Conservation (phyloP, 2,888 invertebrate species). For the Eupeodes luniger region DNA sequence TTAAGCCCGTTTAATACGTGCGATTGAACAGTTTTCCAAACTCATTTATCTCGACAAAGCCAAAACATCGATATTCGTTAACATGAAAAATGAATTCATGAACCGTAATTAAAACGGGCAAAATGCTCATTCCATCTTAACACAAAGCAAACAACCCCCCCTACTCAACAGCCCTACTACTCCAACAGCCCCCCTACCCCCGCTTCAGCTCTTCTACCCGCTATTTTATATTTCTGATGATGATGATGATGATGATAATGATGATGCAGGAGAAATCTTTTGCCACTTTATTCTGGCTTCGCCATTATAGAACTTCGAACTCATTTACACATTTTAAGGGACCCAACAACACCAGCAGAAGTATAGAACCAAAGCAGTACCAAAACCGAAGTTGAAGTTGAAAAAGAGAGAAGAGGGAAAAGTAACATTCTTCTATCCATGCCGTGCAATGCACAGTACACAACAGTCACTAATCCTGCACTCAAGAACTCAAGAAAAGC, state of each 20-base stretch:
- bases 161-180: too few species aligned
- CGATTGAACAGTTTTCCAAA: slow-evolving; percentile 48
- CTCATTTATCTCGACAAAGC: slow-evolving; percentile 68
- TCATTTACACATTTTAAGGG: slow-evolving; percentile 57
- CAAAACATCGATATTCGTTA: slow-evolving; percentile 75
- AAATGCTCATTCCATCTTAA: slow-evolving; percentile 20
- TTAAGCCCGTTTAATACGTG: slow-evolving; percentile 52
- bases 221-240: background rate
- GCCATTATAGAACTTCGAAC: slow-evolving; percentile 34
- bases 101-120: slow-evolving; percentile 67
- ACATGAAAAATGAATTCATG: slow-evolving; percentile 74
- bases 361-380: background rate
- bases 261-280: slow-evolving; percentile 17
- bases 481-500: slow-evolving; percentile 70
- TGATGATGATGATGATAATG: background rate
- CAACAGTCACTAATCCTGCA: slow-evolving; percentile 73
- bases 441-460: slow-evolving; percentile 31
- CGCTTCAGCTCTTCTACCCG: too few species aligned
- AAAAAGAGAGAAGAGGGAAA: background rate
- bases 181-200: too few species aligned
- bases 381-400: background rate
- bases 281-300: slow-evolving; percentile 1
- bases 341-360: slow-evolving; percentile 17
- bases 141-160: background rate
- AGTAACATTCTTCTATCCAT: background rate